Conservation (phyloP, 2,888 invertebrate species). For the Clostera curtula region DNA sequence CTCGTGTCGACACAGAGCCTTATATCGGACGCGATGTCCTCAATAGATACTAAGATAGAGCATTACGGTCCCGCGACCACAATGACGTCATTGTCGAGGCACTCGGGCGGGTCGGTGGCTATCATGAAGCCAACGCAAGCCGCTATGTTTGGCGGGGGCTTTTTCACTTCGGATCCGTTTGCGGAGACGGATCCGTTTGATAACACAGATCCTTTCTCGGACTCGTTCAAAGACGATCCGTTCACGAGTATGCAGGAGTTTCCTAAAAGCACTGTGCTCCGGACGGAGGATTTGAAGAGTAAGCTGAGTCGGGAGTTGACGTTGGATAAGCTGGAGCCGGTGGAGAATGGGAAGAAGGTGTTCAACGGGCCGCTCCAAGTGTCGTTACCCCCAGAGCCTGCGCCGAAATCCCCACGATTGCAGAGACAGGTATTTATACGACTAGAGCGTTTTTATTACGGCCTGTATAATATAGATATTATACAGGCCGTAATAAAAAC, state of each 20-base stretch:
- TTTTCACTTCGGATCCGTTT: slow-evolving; percentile 77
- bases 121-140: slow-evolving; percentile 45
- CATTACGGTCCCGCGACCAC: slow-evolving; percentile 60
- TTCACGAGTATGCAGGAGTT: slow-evolving; percentile 68
- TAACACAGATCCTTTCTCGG: slow-evolving; percentile 79
- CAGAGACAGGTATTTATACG: slow-evolving; percentile 48
- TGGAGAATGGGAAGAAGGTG: slow-evolving; percentile 45
- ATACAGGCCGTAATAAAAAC: background rate
- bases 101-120: slow-evolving; percentile 67
- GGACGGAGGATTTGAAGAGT: slow-evolving; percentile 41
- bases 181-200: slow-evolving; percentile 84
- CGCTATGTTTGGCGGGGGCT: slow-evolving; percentile 38
- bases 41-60: slow-evolving; percentile 40
- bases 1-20: slow-evolving; percentile 74
- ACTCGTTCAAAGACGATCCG: slow-evolving; percentile 76
- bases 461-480: background rate
- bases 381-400: slow-evolving; percentile 78
- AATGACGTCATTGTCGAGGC: slow-evolving; percentile 62
- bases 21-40: slow-evolving; percentile 47
- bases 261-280: slow-evolving; percentile 38
- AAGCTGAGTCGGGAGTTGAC: slow-evolving; percentile 32
- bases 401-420: slow-evolving; percentile 57
- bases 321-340: slow-evolving; percentile 27
- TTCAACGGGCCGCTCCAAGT: slow-evolving; percentile 82
- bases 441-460: background rate